Base-by-base conservation (phyloP, 2,888 invertebrate species). In the Leptinotarsa peninsularis region DNA sequence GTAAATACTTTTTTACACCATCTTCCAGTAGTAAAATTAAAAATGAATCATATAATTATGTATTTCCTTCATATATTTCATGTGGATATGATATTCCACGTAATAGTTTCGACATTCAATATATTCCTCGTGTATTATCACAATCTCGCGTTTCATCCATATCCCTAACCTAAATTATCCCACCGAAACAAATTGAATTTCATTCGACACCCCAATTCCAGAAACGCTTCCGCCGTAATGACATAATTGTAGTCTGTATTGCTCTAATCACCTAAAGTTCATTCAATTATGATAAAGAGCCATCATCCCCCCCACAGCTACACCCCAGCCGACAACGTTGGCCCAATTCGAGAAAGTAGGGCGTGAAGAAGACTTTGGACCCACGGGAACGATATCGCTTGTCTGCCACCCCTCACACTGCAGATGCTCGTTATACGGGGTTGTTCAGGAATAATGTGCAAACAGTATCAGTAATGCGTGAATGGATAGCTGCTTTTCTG, bases 341-440 rank as follows among this genome's bases (percentile, higher is more conserved):
- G 27, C 76, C 76, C 68, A 76, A 74, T 76, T 76, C 72, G 72
- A 23, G 66, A 71, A 76, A 76, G 56, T 74, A 74, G 71, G 76
- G 73, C 73, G 73, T 68, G 73, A 76, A 76, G 76, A 66, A 74
- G 73, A 54, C 63, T 63, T 56, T 52, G 49, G 67, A 49, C 63
- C 63, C 68, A 21, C 49, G 68, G 71, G 73, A n/a, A 21, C 67
- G 33, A 73, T 76, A 76, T 71, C 71, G 43, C 63, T 63, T n/a
- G 63, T 63, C 18, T 63, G 27, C n/a, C 43, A 18, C 10, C 43
- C 63, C 33, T 4, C 63, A n/a, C 33, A 63, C 15, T 63, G 63
- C 63, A 63, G 63, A 63, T 63, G 63, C 33, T n/a, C n/a, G 17
- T 2, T 43, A n/a, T 63, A 18, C 56, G 17, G 15, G 69, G 49